phyloP scores from a whole-genome alignment of 37 sponge, comb jelly and placozoan species.

The Ephydatia muelleri region DNA sequence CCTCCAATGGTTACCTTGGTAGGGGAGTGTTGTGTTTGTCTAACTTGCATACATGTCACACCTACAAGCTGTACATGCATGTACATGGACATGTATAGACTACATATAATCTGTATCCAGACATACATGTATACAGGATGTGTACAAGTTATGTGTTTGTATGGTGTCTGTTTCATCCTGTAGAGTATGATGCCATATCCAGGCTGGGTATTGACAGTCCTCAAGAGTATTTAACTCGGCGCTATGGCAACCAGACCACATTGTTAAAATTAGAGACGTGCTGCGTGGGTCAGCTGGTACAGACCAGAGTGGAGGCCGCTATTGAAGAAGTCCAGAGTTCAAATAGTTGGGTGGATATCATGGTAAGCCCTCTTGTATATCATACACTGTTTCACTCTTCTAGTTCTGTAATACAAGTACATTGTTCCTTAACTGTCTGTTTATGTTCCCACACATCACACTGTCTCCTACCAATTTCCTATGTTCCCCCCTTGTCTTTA shows the following conservation, averaged over 20 bases:
- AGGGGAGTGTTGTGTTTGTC: neutral
- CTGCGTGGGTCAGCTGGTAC: conserved; percentile 29
- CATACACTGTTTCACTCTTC: no score
- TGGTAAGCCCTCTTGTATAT: conserved; percentile 62
- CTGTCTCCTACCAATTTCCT: neutral
- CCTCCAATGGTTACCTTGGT: conserved; percentile 89
- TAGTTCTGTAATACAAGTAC: no score
- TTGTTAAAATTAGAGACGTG: conserved; percentile 48
- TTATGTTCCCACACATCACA: neutral
- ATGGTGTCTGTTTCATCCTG: neutral
- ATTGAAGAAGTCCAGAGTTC: conserved; percentile 59
- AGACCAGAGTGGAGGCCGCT: conserved; percentile 57
- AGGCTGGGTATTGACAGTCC: conserved; percentile 79
- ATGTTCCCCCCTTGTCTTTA: no score
- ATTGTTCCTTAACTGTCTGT: no score
- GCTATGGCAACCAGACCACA: conserved; percentile 14
- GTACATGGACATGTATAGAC: neutral
- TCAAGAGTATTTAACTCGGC: conserved; percentile 30
- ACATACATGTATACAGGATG: neutral
- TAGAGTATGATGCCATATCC: conserved; percentile 79
- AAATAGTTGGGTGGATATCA: conserved; percentile 65
- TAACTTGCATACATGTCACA: no score
- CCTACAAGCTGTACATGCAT: neutral
- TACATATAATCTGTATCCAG: neutral
- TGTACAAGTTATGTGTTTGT: neutral